Base-by-base conservation (phyloP, 2,113 vertebrate species). In the Hymenochirus boettgeri region DNA sequence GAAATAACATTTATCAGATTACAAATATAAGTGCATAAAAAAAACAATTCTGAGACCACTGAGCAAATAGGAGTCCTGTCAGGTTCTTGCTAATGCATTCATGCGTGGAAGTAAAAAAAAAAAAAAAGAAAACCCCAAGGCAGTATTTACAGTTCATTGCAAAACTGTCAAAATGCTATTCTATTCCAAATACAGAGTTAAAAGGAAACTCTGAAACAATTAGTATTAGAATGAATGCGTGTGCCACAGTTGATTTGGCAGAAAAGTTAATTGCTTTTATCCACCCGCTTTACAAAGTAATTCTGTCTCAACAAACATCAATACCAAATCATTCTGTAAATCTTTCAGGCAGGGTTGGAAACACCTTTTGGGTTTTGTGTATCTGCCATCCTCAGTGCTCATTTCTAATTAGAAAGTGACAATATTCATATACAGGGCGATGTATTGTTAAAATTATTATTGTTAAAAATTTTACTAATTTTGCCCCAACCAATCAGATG, bases 211-310 rank as follows among this genome's bases (percentile, higher is more conserved):
- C 45, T 11, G 19, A 51, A 69, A 69, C 56, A 69, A 60, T 69
- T 69, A 69, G 65, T 53, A 69, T 69, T 60, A 69, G 65, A 56
- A 69, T 69, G 56, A 69, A 53, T 60, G 65, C 56, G 52, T 47
- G 57, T 47, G 57, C 31, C 65, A 69, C 57, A 69, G 65, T 69
- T 69, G 56, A 69, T 69, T 69, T 69, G 65, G 65, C 65, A 69
- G 65, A 69, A 69, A 69, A 69, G 65, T 69, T 69, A 69, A 69
- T 69, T 69, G 65, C 60, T 69, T 67, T 69, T 69, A 69, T 69
- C 65, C 65, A 69, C 65, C 33, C 65, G 65, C 65, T 69, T 69
- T 60, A 69, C 65, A 60, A 48, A 60, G 65, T 69, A 69, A 69
- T 69, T 69, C 51, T 60, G 65, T 69, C 65, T 69, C 65, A 60